Evolutionary conservation across 2,113 vertebrate species (phyloP).

Genomic region (Ascaphus truei): DNA sequence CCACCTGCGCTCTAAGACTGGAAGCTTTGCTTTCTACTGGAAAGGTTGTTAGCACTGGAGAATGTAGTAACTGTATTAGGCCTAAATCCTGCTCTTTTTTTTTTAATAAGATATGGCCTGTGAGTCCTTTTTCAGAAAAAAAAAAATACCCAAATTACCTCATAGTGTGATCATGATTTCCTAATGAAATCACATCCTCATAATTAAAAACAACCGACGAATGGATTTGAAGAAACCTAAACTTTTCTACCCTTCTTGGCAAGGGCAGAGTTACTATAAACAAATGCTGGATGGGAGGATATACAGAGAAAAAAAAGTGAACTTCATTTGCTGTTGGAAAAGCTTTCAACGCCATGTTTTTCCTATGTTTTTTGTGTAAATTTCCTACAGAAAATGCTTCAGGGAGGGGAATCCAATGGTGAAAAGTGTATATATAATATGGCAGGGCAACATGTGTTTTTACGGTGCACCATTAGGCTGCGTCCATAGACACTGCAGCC

Average conservation of each 20-base stretch:
- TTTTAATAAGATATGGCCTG: neutral
- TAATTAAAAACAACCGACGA: conserved; percentile 12
- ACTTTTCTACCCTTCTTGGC: neutral
- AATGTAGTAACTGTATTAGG: neutral
- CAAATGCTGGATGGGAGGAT: neutral
- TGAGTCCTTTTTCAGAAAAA: neutral
- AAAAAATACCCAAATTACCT: neutral
- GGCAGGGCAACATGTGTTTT: too few relatives aligned
- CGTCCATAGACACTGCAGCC: too few relatives aligned
- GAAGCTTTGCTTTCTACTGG: conserved; percentile 15
- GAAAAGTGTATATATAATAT: neutral
- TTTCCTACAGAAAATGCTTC: too few relatives aligned
- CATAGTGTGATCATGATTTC: conserved; percentile 10
- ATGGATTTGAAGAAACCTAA: neutral
- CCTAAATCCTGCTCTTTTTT: neutral
- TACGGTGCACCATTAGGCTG: too few relatives aligned
- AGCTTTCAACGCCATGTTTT: too few relatives aligned
- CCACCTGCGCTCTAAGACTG: conserved; percentile 37
- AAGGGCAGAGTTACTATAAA: neutral
- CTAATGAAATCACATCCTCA: conserved; percentile 20
- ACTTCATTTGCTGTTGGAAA: neutral
- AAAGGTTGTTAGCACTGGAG: neutral
- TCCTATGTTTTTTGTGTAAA: neutral
- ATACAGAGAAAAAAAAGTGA: neutral
- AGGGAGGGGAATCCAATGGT: neutral